These are phyloP conservation scores for Temnothorax nylanderi DNA, from an alignment of 1,140 invertebrate genomes.

Conservation along the genomic window DNA sequence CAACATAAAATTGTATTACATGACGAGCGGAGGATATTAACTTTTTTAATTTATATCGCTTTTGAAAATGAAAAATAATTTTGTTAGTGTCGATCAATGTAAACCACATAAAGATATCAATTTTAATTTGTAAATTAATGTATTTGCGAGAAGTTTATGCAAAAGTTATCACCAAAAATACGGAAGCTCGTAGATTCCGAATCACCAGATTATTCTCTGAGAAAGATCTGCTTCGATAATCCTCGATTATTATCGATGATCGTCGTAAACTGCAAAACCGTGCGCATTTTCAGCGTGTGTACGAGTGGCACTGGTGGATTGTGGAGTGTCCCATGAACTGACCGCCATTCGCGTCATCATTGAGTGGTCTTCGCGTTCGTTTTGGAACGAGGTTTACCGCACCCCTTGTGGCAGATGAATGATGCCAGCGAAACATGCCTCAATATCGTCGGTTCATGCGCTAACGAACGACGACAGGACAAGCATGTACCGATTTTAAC, in stretches of 20 bases:
- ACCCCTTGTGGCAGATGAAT: constrained; percentile 16
- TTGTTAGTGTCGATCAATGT: background rate
- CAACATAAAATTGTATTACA: background rate
- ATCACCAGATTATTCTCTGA: background rate
- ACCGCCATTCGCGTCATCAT: constrained; percentile 50
- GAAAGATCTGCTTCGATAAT: background rate
- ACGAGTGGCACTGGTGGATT: constrained; percentile 21
- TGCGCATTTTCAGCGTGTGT: constrained; percentile 32
- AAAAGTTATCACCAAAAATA: background rate
- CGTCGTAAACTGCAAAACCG: constrained; percentile 21
- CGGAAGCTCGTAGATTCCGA: background rate
- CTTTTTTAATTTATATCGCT: background rate
- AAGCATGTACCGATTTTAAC: background rate
- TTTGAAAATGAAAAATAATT: background rate
- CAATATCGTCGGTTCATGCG: background rate
- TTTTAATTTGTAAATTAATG: background rate
- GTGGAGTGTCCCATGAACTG: constrained; percentile 29
- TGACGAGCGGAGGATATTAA: no score
- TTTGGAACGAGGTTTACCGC: constrained; percentile 49
- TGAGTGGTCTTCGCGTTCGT: constrained; percentile 38
- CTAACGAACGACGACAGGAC: background rate
- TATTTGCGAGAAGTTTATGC: background rate
- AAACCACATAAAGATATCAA: background rate
- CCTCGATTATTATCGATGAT: background rate
- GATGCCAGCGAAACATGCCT: constrained; percentile 34